Percentiles rank a stretch among this genome's conserved stretches.
Conservation (phyloP, 2,888 invertebrate species). For the Heliconius charithonia region DNA sequence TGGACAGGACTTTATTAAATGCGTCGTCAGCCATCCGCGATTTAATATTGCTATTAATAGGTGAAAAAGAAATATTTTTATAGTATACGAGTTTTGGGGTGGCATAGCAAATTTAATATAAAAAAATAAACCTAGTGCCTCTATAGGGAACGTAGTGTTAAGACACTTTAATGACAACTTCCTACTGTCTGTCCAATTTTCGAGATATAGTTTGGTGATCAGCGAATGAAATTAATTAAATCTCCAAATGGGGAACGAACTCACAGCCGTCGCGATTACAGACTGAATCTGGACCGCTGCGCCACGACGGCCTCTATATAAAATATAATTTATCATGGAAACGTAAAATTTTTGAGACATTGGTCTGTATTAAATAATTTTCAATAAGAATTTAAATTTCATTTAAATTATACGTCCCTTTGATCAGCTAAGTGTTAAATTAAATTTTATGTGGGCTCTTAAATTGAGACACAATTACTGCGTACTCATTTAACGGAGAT, state of each 20-base stretch:
- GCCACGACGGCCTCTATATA: not conserved
- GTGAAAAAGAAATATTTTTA: too few relatives aligned
- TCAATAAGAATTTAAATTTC: not conserved
- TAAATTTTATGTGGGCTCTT: not conserved
- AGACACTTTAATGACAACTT: too few relatives aligned
- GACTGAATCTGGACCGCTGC: not conserved
- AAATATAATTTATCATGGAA: not conserved
- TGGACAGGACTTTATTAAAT: too few relatives aligned
- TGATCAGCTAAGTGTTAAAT: conserved; percentile 8
- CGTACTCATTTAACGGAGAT: not conserved
- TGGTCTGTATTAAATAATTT: not conserved
- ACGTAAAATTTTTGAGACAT: not conserved
- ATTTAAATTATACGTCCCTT: not conserved
- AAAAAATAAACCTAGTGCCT: too few relatives aligned
- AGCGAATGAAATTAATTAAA: not conserved
- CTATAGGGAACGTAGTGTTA: too few relatives aligned
- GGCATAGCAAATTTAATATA: too few relatives aligned
- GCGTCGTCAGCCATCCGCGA: too few relatives aligned
- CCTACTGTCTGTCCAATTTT: not conserved
- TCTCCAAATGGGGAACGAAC: not conserved
- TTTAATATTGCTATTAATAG: too few relatives aligned
- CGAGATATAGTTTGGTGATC: not conserved
- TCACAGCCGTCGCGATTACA: not conserved
- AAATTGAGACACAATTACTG: conserved; percentile 18
- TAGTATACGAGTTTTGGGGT: too few relatives aligned